Evolutionary conservation across 2,888 invertebrate genomes (phyloP), one percentile per base, ranked within the genome.

Genomic region (Ectobius pallidus): DNA sequence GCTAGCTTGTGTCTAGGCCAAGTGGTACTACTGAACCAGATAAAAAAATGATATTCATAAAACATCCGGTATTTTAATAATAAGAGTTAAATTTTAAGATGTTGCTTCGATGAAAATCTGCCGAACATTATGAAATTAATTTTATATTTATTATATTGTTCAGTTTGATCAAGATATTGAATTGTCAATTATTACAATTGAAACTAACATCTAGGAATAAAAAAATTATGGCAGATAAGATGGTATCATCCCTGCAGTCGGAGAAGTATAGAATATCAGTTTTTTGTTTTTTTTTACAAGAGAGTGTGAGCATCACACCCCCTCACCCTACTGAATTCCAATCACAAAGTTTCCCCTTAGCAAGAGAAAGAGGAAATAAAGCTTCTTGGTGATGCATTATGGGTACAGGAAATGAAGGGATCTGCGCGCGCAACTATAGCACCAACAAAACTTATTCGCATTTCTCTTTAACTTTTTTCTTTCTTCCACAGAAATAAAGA

Each of bases 321-420:
- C 62, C 20, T 25, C 32, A 30, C 18, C 46, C 32, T 2, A n/a
- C 32, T 58, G 65, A 65, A 65, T 65, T 65, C 65, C 65, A 65
- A 65, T 65, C 65, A 65, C 65, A 65, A 65, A 65, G 65, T 65
- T 65, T 30, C 25, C 46, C 65, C 65, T 16, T 39, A n/a, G 27
- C 27, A 7, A 25, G 65, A 65, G 65, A 46, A 65, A 65, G 30
- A 65, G 65, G 65, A 65, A 65, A 46, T 65, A 65, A 65, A 65
- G 65, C 65, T 65, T 65, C 65, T 65, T 46, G 30, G 61, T 61
- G 70, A 70, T 70, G 70, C 70, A 70, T 70, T 70, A 70, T 70
- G 70, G 70, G 70, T 61, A 70, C 70, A 70, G 70, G 70, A 70
- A 70, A 70, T 70, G 70, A 70, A 46, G 61, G 61, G 16, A 27